Percentiles rank a stretch among this genome's conserved stretches.
phyloP scores from a whole-genome alignment of 2,113 vertebrate genomes.

The Xiphias gladius region DNA sequence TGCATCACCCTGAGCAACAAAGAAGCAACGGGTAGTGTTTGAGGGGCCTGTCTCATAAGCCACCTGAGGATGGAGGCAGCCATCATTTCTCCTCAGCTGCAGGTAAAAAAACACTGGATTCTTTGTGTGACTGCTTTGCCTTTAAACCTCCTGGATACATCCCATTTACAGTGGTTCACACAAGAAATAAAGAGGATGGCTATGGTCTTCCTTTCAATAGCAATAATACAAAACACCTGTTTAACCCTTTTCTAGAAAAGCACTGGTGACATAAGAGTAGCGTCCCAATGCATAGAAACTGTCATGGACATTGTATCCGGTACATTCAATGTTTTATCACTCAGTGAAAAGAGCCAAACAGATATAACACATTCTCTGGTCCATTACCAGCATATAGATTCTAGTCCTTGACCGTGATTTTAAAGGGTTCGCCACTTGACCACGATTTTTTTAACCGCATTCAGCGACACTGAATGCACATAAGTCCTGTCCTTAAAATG shows the following conservation, averaged over 20 bases:
- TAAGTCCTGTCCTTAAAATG: slow-evolving; percentile 3
- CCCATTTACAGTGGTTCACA: slow-evolving; percentile 37
- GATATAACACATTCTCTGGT: slow-evolving; percentile 40
- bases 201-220: slow-evolving; percentile 40
- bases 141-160: slow-evolving; percentile 23
- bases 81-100: not conserved
- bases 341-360: slow-evolving; percentile 36
- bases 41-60: slow-evolving; percentile 24
- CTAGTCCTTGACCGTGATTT: slow-evolving; percentile 70
- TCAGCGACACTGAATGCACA: slow-evolving; percentile 32
- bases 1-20: slow-evolving; percentile 68
- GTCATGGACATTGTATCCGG: slow-evolving; percentile 29
- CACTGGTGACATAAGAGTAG: slow-evolving; percentile 19
- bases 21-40: not conserved
- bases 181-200: slow-evolving; percentile 23
- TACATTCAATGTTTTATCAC: slow-evolving; percentile 43
- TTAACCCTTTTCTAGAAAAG: slow-evolving; percentile 29
- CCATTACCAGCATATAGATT: slow-evolving; percentile 43
- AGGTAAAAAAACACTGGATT: not conserved
- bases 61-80: slow-evolving; percentile 50
- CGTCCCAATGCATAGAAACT: slow-evolving; percentile 33
- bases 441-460: slow-evolving; percentile 47
- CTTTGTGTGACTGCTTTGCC: slow-evolving; percentile 24
- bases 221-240: slow-evolving; percentile 30
- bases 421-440: slow-evolving; percentile 69